Evolutionary conservation across 2,113 vertebrate species (phyloP).

Genomic region (Oenanthe oenanthe): DNA sequence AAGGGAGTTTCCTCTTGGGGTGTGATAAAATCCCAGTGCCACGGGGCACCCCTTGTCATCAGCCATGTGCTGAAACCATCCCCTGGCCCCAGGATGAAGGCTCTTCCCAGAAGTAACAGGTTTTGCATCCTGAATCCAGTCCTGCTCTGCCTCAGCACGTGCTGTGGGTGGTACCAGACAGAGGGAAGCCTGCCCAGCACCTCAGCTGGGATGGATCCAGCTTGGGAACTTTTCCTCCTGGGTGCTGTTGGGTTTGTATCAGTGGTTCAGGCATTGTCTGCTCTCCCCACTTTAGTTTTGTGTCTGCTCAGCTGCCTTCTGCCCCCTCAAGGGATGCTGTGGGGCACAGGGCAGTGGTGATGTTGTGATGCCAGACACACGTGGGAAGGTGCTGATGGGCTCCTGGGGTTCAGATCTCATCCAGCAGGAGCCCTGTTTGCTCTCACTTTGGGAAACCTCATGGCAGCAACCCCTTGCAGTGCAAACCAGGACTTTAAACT

Average conservation of each 20-base stretch:
- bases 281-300: neutral
- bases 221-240: neutral
- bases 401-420: neutral
- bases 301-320: neutral
- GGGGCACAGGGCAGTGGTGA: neutral
- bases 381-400: neutral
- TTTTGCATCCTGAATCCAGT: neutral
- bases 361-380: rapidly evolving
- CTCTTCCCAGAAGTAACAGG: neutral
- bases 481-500: neutral
- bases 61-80: neutral
- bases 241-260: neutral
- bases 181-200: neutral
- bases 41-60: rapidly evolving
- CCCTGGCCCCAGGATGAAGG: rapidly evolving
- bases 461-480: neutral
- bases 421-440: neutral
- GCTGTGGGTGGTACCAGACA: rapidly evolving
- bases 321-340: neutral
- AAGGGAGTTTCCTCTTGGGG: neutral
- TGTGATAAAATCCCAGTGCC: rapidly evolving
- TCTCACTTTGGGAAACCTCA: neutral
- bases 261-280: neutral
- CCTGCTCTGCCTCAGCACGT: rapidly evolving
- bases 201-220: neutral